These are phyloP conservation scores for Myotis yumanensis DNA, from an alignment of 2,113 vertebrate species.

Conservation along the genomic window DNA sequence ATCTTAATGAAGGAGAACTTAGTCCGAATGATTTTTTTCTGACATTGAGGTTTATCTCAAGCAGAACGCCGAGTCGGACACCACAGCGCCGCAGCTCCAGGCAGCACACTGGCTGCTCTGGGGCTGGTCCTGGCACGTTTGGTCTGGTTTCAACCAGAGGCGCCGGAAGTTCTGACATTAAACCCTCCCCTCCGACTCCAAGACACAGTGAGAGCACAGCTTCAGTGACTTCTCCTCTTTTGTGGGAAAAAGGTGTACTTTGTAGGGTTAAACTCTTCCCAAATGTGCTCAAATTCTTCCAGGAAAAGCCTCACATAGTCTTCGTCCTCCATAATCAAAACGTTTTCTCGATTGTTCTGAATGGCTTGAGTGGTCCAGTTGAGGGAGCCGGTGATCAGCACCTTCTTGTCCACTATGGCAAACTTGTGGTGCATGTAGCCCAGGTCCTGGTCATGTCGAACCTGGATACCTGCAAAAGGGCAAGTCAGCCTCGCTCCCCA, in stretches of 20 bases:
- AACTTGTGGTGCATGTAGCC: constrained; percentile 98
- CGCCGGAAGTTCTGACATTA: neutral
- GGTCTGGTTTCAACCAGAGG: neutral
- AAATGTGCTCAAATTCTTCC: constrained; percentile 91
- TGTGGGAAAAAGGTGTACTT: constrained; percentile 81
- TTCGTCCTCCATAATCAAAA: constrained; percentile 86
- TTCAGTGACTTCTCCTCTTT: neutral
- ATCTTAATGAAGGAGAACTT: accelerated
- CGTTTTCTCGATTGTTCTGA: constrained; percentile 86
- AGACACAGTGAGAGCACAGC: neutral
- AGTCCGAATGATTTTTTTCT: neutral
- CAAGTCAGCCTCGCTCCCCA: neutral
- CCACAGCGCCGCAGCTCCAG: too few species aligned
- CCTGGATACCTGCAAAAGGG: constrained; percentile 89
- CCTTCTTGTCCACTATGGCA: constrained; percentile 88
- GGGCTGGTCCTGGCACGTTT: neutral
- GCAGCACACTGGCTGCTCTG: accelerated
- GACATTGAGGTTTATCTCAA: neutral
- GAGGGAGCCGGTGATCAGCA: constrained; percentile 93
- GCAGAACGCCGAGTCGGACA: neutral
- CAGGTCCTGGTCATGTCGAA: constrained; percentile 84
- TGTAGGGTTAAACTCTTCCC: constrained; percentile 88
- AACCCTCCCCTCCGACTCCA: too few species aligned
- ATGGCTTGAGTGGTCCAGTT: constrained; percentile 95
- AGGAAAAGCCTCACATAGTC: constrained; percentile 88